Conservation (phyloP, 2,797 vertebrate genomes). For the Okamejei kenojei region DNA sequence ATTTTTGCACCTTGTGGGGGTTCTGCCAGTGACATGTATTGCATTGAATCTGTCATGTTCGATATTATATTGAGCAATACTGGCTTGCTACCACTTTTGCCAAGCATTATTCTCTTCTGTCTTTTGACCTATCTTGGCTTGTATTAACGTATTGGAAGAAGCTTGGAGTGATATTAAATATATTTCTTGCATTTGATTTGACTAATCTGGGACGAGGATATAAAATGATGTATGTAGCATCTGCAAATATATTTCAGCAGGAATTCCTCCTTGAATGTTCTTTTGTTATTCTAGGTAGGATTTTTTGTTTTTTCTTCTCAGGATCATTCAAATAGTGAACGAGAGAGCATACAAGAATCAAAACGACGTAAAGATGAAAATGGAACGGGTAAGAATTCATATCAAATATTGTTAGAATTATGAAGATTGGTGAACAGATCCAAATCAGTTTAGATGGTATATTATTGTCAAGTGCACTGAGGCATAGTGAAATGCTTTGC, state of each 20-base stretch:
- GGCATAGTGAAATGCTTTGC: too few relatives aligned
- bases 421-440: background rate
- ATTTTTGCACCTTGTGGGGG: background rate
- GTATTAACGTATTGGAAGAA: background rate
- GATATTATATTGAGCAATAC: background rate
- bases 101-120: background rate
- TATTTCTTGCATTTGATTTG: background rate
- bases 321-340: conserved; percentile 80
- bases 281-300: conserved; percentile 41
- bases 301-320: conserved; percentile 53
- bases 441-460: background rate
- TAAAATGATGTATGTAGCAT: background rate
- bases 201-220: background rate
- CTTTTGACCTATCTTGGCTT: background rate
- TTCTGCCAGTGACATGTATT: background rate
- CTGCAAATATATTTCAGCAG: background rate
- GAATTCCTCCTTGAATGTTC: background rate
- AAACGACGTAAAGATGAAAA: conserved; percentile 84
- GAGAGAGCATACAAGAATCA: conserved; percentile 71
- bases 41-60: background rate
- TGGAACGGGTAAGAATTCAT: conserved; percentile 68
- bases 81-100: too few relatives aligned
- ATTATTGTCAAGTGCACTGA: too few relatives aligned
- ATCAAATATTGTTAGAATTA: conserved; percentile 44
- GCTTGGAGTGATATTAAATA: background rate